Base-by-base conservation (phyloP, 2,797 vertebrate species). In the Uromys caudimaculatus region DNA sequence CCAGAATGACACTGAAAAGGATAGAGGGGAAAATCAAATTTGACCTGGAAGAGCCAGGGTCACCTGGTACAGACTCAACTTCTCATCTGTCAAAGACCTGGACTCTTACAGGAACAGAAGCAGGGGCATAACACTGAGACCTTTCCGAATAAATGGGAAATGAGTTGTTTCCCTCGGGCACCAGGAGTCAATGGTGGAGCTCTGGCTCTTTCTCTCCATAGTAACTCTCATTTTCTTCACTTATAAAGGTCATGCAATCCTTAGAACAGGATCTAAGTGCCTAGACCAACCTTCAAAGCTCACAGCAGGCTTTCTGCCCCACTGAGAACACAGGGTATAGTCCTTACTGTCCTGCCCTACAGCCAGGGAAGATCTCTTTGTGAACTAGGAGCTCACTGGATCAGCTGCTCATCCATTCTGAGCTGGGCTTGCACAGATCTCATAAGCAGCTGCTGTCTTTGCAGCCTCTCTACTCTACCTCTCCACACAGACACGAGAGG, bases 1-100 rank as follows among this genome's bases (percentile, higher is more conserved):
- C 91, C 97, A 98, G 89, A 97, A 89, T 97, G 95, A 95, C 23
- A 41, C 58, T 95, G 90, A 90, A 89, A 96, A 86, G 29, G 89
- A 85, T 94, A 29, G 83, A 97, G 54, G 56, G 71, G 92, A 98
- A 98, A 97, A 89, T 44, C 32, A 91, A 96, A 38, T 85, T 96
- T 97, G 97, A 97, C 50, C 35, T 82, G 67, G 92, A 50, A 95
- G 97, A 97, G 35, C 89, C 94, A 76, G 92, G 78, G 16, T 96
- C 96, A 90, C 93, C 93, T 95, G 96, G 76, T 95, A 19, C 92
- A 95, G 96, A 97, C 7, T 86, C 67, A 9, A 73, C 89, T 88
- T 78, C 86, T 94, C 96, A 97, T 84, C 8, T 95, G 23, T 85
- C 97, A 95, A n/a, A n/a, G 67, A 79, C 9, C 23, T 2, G 9